Conservation (phyloP, 2,797 vertebrate species). For the Enteromius paludinosus region DNA sequence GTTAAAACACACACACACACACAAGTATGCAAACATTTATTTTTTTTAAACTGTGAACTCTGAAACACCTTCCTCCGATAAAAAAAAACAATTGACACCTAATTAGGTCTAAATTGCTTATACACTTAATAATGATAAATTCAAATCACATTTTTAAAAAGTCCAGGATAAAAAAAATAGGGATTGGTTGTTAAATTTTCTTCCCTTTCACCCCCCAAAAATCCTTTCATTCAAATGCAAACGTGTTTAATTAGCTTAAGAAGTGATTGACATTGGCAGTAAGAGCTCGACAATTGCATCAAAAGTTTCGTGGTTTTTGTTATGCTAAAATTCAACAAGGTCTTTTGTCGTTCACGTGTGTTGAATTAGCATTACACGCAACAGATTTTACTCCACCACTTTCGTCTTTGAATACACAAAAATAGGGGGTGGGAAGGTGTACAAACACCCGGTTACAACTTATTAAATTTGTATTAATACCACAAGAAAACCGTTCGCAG, state of each 20-base stretch:
- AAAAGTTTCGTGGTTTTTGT: constrained; percentile 19
- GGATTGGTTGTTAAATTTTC: constrained; percentile 1
- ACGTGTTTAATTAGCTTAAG: constrained; percentile 20
- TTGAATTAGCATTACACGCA: constrained; percentile 14
- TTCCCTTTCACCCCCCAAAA: neutral
- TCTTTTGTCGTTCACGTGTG: constrained; percentile 5
- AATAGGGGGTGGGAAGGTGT: neutral
- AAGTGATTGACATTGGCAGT: neutral
- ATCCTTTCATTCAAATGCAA: constrained; percentile 29
- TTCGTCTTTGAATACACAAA: neutral
- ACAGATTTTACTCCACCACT: neutral
- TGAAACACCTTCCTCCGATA: neutral
- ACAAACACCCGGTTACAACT: constrained; percentile 9
- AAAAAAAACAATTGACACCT: neutral
- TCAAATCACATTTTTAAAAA: neutral
- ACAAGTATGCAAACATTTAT: constrained; percentile 19
- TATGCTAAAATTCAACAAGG: constrained; percentile 16
- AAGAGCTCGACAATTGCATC: constrained; percentile 24
- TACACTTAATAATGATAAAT: neutral
- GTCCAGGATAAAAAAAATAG: neutral
- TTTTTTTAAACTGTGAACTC: neutral
- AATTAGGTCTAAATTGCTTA: neutral
- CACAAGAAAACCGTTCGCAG: constrained; percentile 1
- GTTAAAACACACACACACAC: constrained; percentile 5
- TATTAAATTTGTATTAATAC: constrained; percentile 39